A percentile compares a stretch with the other conserved stretches of the same genome.
Evolutionary conservation across 2,797 vertebrate species (phyloP).

Genomic region (Eulemur rubriventer): DNA sequence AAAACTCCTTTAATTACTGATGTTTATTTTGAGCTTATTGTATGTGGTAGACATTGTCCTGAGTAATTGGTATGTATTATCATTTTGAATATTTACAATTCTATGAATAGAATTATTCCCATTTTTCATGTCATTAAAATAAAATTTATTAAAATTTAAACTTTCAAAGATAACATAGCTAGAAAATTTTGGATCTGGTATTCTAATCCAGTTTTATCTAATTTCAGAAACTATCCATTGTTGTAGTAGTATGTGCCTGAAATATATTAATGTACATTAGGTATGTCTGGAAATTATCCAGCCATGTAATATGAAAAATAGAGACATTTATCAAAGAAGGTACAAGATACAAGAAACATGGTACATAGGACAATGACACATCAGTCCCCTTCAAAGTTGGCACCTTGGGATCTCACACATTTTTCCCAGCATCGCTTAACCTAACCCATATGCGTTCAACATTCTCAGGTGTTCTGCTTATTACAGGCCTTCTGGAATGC

Average conservation of each 20-base stretch:
- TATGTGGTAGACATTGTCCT: not conserved
- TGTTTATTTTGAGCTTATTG: not conserved
- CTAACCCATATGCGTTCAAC: too few relatives aligned
- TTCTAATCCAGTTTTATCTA: not conserved
- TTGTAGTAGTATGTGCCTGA: not conserved
- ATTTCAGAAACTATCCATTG: not conserved
- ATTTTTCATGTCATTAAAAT: not conserved
- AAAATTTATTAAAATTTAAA: not conserved
- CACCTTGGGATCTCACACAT: too few relatives aligned
- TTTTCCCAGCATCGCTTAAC: too few relatives aligned
- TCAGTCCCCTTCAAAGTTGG: too few relatives aligned
- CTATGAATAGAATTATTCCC: not conserved
- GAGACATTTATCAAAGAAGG: too few relatives aligned
- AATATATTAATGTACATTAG: not conserved
- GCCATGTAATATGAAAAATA: too few relatives aligned
- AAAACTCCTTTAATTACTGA: not conserved
- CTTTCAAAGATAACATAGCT: not conserved
- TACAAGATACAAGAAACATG: too few relatives aligned
- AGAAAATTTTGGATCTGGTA: not conserved
- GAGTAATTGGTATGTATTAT: not conserved
- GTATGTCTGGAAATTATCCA: too few relatives aligned
- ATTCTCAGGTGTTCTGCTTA: too few relatives aligned
- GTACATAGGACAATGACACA: too few relatives aligned
- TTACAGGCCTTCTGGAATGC: too few relatives aligned
- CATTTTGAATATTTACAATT: not conserved